Base-by-base conservation (phyloP, 2,113 vertebrate species). In the Forbesichthys agassizii region DNA sequence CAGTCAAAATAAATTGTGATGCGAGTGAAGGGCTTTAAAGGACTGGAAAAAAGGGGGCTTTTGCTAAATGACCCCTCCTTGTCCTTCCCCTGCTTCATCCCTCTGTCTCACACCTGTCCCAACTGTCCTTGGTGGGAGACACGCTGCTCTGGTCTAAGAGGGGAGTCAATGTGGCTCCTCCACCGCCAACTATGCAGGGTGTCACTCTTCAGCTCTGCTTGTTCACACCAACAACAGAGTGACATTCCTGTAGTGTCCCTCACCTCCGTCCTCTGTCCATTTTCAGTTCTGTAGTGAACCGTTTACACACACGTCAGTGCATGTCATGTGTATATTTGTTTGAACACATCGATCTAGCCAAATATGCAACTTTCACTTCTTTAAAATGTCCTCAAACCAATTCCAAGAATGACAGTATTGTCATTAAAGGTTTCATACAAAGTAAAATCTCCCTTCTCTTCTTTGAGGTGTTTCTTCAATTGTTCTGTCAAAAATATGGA, bases 61-160 rank as follows among this genome's bases (percentile, higher is more conserved):
- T 61, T 58, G 60, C 61, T 69, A 46, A 48, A 60, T 66, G 69
- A 80, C 85, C 86, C 78, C 53, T 60, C 18, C 59, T 84, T 66
- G 84, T 86, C 84, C 77, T 78, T 77, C 81, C 81, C 72, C 33
- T 63, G 14, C 11, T 11, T 55, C 64, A 13, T 18, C 61, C 75
- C 79, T 68, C 84, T 81, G 74, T 64, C 69, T 61, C 63, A 79
- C 86, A 86, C 81, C 81, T 86, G 81, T 73, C 81, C 81, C 63
- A 80, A 77, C 70, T 57, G 11, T 63, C 60, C 52, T 77, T 61
- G 59, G 53, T 61, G 54, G 33, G 49, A 57, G n/a, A 52, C 9
- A 76, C 5, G 58, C 47, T 4, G 33, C 8, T n/a, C n/a, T 14
- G 58, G 54, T 53, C 0, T 61, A n/a, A 42, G 48, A 65, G 13